Evolutionary conservation across 2,113 vertebrate genomes (phyloP).

Genomic region (Eupsittula cactorum): DNA sequence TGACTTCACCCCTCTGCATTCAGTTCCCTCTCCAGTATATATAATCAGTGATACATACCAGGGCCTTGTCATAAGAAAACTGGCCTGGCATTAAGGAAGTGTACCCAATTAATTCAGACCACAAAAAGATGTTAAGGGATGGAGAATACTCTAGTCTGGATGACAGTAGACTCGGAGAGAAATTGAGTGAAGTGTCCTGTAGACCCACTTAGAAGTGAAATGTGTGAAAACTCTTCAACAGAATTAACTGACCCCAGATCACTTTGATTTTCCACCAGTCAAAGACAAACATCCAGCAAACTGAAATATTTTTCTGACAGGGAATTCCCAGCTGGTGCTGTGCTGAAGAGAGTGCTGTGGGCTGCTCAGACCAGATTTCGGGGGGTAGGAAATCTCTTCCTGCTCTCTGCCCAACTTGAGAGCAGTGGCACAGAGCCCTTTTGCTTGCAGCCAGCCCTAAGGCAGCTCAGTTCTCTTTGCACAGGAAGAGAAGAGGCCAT

Average conservation of each 20-base stretch:
- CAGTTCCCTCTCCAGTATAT: neutral
- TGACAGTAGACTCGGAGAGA: neutral
- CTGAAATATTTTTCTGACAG: neutral
- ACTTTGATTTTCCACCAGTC: neutral
- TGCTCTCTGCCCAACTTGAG: neutral
- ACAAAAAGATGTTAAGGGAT: neutral
- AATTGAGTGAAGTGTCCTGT: neutral
- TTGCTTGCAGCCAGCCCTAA: neutral
- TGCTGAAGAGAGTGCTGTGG: rapidly evolving
- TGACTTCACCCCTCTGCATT: neutral
- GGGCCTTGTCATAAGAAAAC: neutral
- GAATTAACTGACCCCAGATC: neutral
- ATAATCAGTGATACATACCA: neutral
- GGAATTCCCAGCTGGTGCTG: neutral
- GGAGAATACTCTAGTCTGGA: neutral
- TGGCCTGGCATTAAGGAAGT: neutral
- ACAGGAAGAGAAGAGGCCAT: slow-evolving; percentile 34
- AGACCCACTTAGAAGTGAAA: neutral
- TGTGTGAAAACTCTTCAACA: neutral
- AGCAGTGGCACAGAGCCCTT: neutral
- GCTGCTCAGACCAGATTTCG: neutral
- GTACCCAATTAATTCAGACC: neutral
- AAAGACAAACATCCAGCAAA: neutral
- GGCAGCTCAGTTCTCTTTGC: neutral
- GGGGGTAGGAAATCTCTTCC: neutral